Conservation (phyloP, 2,888 invertebrate species). For the Gandaritis pyraliata region DNA sequence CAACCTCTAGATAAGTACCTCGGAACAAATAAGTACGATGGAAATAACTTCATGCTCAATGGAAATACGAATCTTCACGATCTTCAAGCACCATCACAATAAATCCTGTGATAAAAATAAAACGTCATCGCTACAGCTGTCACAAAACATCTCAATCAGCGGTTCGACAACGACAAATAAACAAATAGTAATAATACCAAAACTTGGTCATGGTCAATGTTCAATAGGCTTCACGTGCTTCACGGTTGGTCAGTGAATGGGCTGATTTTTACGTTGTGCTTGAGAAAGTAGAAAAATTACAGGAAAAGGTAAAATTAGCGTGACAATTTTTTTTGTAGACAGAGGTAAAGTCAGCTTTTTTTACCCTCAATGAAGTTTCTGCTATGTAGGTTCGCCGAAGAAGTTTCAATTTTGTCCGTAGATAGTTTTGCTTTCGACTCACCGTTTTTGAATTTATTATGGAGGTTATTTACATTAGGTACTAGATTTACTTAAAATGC, state of each 20-base stretch:
- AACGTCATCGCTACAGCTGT: constrained; percentile 3
- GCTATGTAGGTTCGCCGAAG: too few species aligned
- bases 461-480: background rate
- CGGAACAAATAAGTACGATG: too few species aligned
- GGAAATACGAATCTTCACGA: too few species aligned
- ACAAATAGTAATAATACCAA: constrained; percentile 4
- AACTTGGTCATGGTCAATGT: constrained; percentile 11
- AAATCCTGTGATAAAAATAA: background rate
- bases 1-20: too few species aligned
- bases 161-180: constrained; percentile 13
- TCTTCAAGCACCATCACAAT: background rate
- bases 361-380: too few species aligned
- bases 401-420: too few species aligned
- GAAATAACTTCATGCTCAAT: too few species aligned
- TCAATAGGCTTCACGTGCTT: constrained; percentile 16
- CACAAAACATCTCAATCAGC: constrained; percentile 4
- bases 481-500: background rate
- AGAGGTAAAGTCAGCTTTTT: too few species aligned
- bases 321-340: too few species aligned
- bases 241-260: constrained; percentile 13
- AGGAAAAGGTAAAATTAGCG: background rate
- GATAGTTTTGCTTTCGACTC: too few species aligned
- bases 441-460: too few species aligned
- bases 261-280: background rate
- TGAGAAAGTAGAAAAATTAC: constrained; percentile 10